Conservation (phyloP, 2,888 invertebrate genomes). For the Leptinotarsa juncta region DNA sequence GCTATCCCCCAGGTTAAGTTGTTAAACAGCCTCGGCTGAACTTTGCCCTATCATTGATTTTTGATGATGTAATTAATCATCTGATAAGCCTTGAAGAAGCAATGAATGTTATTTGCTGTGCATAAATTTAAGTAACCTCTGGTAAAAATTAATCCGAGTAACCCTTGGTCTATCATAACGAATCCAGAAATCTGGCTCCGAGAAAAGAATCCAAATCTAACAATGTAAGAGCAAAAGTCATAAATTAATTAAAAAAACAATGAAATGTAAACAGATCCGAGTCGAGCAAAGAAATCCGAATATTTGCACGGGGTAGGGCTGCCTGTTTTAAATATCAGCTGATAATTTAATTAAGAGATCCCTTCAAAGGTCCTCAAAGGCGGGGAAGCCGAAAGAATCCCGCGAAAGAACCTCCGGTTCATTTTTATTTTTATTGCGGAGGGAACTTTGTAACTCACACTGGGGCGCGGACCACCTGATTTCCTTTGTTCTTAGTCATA, state of each 20-base stretch:
- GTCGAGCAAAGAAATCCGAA: slow-evolving; percentile 40
- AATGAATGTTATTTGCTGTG: neutral
- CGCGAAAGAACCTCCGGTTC: slow-evolving; percentile 50
- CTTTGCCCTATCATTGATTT: too few relatives aligned
- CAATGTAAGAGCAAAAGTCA: slow-evolving; percentile 37
- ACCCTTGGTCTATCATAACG: neutral
- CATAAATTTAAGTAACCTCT: neutral
- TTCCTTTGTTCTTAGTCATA: slow-evolving; percentile 49
- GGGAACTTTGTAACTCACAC: slow-evolving; percentile 54
- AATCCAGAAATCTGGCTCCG: neutral
- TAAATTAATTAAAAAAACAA: slow-evolving; percentile 51
- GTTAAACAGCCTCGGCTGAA: too few relatives aligned
- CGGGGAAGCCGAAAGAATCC: slow-evolving; percentile 58
- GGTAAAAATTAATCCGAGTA: neutral
- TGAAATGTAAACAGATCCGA: slow-evolving; percentile 47
- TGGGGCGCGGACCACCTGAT: slow-evolving; percentile 51
- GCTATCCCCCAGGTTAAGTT: too few relatives aligned
- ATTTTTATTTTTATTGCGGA: slow-evolving; percentile 60
- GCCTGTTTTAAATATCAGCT: slow-evolving; percentile 65
- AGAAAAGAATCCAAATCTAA: slow-evolving; percentile 28
- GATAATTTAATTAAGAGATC: slow-evolving; percentile 66
- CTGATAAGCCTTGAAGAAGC: too few relatives aligned
- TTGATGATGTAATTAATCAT: too few relatives aligned
- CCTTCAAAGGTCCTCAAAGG: slow-evolving; percentile 57
- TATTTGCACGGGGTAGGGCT: slow-evolving; percentile 47